Evolutionary conservation across 23 tunicate genomes (phyloP), one percentile per base, ranked within the genome.

Genomic region (Phallusia fumigata): DNA sequence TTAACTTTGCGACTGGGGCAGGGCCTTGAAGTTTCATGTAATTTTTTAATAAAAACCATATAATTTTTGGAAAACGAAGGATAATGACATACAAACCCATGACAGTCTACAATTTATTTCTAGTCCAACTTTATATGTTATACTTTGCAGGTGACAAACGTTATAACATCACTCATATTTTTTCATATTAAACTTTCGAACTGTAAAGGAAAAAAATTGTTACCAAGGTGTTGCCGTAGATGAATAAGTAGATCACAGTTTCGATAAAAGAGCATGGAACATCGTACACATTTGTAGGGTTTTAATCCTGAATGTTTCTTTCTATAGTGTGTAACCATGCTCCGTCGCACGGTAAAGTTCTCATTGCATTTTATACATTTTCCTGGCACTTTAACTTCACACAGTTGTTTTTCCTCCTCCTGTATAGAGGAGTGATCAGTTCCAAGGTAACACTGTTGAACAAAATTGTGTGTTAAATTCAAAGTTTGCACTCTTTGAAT

Each of bases 201-300:
- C n/a, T n/a, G n/a, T n/a, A n/a, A n/a, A n/a, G 36, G 10, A 34
- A 76, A 30, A 10, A n/a, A 26, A 76, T 76, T 26, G 65, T 47
- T 81, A 85, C 95, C 95, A 0, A 82, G 19, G 69, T 90, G 95
- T 35, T 64, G 51, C 36, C 84, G 52, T 31, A 90, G 19, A 69
- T 90, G 95, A 69, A 36, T 45, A 30, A 77, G 53, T 0, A 90
- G 64, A 82, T 90, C 95, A 65, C 83, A 74, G 26, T 82, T 64
- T 21, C 86, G 36, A 50, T 64, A 80, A 53, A 85, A 90, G 30
- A 32, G 53, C 35, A 52, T 52, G n/a, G 81, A 28, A 45, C 95
- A 90, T 44, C 85, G 77, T 19, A 80, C 79, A 82, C 95, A 90
- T 31, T 73, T 69, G 52, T 65, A 90, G 1, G 95, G 95, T 26